These are phyloP conservation scores for Chitala chitala DNA, from an alignment of 2,113 vertebrate genomes.

Conservation along the genomic window DNA sequence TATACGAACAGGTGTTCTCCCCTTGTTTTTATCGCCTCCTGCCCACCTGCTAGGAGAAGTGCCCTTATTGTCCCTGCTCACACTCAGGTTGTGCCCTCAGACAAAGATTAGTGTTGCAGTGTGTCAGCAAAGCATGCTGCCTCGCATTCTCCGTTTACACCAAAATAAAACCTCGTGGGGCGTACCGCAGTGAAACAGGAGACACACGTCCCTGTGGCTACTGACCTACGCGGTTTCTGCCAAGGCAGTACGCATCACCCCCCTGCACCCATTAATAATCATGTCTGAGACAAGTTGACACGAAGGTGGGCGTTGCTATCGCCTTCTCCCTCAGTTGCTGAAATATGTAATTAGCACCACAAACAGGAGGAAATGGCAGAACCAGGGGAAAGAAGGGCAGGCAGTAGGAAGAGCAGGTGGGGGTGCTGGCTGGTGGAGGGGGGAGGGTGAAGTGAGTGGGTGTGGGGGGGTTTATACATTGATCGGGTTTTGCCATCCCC, in stretches of 20 bases:
- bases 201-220: not conserved
- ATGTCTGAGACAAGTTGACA: conserved; percentile 11
- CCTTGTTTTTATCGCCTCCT: not conserved
- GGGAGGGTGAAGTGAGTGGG: not conserved
- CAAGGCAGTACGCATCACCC: not conserved
- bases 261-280: not conserved
- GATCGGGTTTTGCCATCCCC: conserved; percentile 20
- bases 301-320: not conserved
- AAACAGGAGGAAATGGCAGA: conserved; percentile 6
- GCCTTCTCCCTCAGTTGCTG: not conserved
- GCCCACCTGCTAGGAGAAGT: not conserved
- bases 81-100: not conserved
- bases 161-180: not conserved
- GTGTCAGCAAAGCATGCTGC: not conserved
- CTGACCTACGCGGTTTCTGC: not conserved
- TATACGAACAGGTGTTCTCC: not conserved
- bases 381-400: not conserved
- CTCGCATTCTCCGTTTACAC: not conserved
- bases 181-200: not conserved
- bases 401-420: not conserved
- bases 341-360: conserved; percentile 17
- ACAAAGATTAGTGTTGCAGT: not conserved
- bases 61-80: not conserved
- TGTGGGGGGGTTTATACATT: too few species aligned
- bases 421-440: not conserved